phyloP scores from a whole-genome alignment of 1,140 invertebrate genomes.

The Hypsibius dujardini region DNA sequence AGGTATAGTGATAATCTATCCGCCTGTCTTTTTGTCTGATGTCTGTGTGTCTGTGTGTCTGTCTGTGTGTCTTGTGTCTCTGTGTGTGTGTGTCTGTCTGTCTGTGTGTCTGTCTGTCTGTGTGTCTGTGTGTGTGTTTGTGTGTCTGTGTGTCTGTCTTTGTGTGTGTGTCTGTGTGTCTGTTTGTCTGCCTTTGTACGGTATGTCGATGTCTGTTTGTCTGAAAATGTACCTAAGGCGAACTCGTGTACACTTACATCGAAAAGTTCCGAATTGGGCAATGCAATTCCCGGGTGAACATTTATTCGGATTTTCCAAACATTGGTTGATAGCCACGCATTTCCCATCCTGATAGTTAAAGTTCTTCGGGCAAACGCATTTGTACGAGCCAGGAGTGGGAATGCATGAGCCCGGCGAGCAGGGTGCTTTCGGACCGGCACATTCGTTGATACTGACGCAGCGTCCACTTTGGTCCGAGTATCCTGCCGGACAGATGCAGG shows the following conservation, averaged over 20 bases:
- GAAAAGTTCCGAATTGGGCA: constrained; percentile 40
- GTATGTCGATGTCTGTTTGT: too few species aligned
- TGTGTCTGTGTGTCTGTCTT: too few species aligned
- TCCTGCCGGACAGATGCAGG: background rate
- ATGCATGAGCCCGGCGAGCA: constrained; percentile 52
- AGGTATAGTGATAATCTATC: too few species aligned
- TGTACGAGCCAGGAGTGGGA: constrained; percentile 55
- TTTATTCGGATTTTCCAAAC: constrained; percentile 45
- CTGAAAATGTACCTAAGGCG: too few species aligned
- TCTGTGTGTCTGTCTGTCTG: too few species aligned
- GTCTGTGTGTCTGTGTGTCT: too few species aligned
- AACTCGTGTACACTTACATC: constrained; percentile 26
- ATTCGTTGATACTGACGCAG: constrained; percentile 38
- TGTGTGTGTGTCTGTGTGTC: too few species aligned
- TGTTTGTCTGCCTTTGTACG: too few species aligned
- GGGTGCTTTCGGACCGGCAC: constrained; percentile 30
- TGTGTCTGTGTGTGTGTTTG: too few species aligned
- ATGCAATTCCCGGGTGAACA: constrained; percentile 49
- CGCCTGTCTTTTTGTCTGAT: too few species aligned
- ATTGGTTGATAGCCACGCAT: constrained; percentile 48
- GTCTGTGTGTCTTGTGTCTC: too few species aligned
- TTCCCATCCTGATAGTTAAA: constrained; percentile 44
- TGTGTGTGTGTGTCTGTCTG: too few species aligned
- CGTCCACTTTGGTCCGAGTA: constrained; percentile 29
- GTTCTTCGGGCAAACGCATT: constrained; percentile 62